phyloP scores from a whole-genome alignment of 2,113 vertebrate species.

The Prietella phreatophila region DNA sequence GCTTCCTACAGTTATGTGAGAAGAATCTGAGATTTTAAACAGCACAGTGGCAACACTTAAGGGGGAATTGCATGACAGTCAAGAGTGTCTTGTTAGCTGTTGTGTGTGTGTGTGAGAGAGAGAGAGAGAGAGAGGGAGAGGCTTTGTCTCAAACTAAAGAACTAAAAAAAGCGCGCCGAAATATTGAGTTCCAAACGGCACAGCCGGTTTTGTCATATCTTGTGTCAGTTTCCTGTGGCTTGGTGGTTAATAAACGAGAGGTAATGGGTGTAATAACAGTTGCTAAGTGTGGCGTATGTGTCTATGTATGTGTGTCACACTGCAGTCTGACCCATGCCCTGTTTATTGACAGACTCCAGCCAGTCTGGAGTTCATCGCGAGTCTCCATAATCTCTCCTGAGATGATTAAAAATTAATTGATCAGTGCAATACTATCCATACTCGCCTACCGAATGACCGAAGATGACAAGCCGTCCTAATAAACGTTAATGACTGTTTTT shows the following conservation, averaged over 20 bases:
- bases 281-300: slow-evolving; percentile 37
- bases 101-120: not conserved
- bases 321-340: slow-evolving; percentile 66
- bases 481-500: slow-evolving; percentile 70
- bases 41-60: not conserved
- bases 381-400: slow-evolving; percentile 69
- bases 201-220: slow-evolving; percentile 30
- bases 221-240: slow-evolving; percentile 35
- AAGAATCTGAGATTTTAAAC: slow-evolving; percentile 24
- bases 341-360: slow-evolving; percentile 80
- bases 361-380: slow-evolving; percentile 77
- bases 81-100: slow-evolving; percentile 8
- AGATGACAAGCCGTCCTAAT: slow-evolving; percentile 64
- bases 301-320: not conserved
- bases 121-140: not conserved
- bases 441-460: slow-evolving; percentile 43
- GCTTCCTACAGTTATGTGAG: slow-evolving; percentile 3
- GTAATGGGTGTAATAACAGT: slow-evolving; percentile 49
- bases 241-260: slow-evolving; percentile 36
- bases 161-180: not conserved
- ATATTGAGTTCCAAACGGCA: slow-evolving; percentile 24
- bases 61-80: not conserved
- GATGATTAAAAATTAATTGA: slow-evolving; percentile 77
- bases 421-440: slow-evolving; percentile 61
- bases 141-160: not conserved